Base-by-base conservation (phyloP, 2,797 vertebrate genomes). In the Dryobates pubescens region DNA sequence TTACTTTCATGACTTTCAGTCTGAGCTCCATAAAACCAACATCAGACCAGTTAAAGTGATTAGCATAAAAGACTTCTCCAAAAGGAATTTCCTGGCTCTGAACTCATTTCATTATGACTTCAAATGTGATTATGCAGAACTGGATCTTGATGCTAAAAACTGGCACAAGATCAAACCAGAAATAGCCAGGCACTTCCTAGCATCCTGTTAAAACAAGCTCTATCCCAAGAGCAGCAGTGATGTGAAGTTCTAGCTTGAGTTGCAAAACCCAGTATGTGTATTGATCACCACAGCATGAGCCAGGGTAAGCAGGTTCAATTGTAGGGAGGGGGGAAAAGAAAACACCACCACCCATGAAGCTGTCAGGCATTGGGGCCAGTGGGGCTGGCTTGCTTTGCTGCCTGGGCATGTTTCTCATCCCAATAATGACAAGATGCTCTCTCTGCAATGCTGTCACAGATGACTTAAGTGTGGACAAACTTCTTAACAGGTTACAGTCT, bases 321-420 rank as follows among this genome's bases (percentile, higher is more conserved):
- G 4, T 6, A 45, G 19, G 3, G 7, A 1, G 8, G 11, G 13
- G 3, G 0, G 1, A 22, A 14, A 7, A 43, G 41, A 45, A 30
- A 65, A n/a, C 19, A 54, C 2, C 9, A 36, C 22, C 22, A 27
- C 38, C 4, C 17, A 78, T 71, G 81, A 68, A 58, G 9, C 19
- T 54, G 43, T 75, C 20, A 54, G 49, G 14, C 17, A 17, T 23
- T 71, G 14, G 38, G 76, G 22, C 16, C 26, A 20, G 30, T 32
- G 30, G 8, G 17, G 54, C 24, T 58, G 54, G 15, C 11, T 20
- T 24, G 5, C 7, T 82, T 79, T 77, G 41, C 38, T 88, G 27
- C n/a, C 26, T 62, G 41, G 22, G 3, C 34, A 18, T 57, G 45
- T 62, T 81, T 74, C 24, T 73, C 23, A 29, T 34, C 47, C 30